These are phyloP conservation scores for Trichacis sp. DNA, from an alignment of 2,888 invertebrate species.

Conservation along the genomic window DNA sequence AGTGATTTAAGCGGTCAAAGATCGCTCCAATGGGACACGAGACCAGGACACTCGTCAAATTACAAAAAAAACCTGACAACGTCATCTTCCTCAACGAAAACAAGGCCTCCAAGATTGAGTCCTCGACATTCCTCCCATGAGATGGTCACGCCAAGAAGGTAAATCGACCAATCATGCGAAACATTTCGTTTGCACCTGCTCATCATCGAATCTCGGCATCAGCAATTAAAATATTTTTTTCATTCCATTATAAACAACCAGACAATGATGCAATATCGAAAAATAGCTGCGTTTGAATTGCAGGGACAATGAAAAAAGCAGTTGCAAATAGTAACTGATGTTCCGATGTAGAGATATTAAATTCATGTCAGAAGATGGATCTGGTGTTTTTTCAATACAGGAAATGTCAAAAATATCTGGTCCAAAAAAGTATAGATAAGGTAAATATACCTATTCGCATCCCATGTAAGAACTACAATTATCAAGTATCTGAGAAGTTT, in stretches of 20 bases:
- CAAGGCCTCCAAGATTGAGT: conserved; percentile 68
- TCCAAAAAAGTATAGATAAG: too few species aligned
- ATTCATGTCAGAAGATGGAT: background rate
- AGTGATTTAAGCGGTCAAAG: conserved; percentile 74
- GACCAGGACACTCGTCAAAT: conserved; percentile 63
- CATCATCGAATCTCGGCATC: conserved; percentile 42
- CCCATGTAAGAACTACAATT: too few species aligned
- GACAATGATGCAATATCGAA: background rate
- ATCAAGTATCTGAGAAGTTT: too few species aligned
- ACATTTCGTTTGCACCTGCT: conserved; percentile 33
- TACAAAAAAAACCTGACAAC: conserved; percentile 71
- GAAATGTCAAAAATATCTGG: background rate
- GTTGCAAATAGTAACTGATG: background rate
- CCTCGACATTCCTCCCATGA: conserved; percentile 69
- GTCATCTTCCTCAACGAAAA: conserved; percentile 69
- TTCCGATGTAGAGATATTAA: background rate
- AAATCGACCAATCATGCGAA: conserved; percentile 27
- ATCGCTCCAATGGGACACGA: conserved; percentile 71
- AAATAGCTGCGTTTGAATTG: too few species aligned
- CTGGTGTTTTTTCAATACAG: background rate
- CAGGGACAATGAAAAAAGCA: background rate
- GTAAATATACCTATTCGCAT: too few species aligned
- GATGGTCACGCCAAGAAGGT: conserved; percentile 65
- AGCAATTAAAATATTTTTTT: conserved; percentile 9
- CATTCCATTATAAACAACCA: conserved; percentile 8